Conservation (phyloP, 2,797 vertebrate species). For the Crypturellus tataupa region DNA sequence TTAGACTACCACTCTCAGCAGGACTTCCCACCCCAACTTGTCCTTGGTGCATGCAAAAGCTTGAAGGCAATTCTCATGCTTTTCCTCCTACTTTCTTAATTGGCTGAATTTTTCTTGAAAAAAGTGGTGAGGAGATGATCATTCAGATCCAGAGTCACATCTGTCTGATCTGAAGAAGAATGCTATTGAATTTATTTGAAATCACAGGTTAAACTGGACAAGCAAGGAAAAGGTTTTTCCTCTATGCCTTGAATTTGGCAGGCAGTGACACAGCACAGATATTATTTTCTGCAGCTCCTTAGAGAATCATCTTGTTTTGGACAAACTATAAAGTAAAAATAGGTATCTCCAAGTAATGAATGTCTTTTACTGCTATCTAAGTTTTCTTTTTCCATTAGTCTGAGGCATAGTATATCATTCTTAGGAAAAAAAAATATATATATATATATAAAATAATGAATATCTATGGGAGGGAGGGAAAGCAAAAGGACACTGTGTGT, state of each 20-base stretch:
- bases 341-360: background rate
- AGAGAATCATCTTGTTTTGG: background rate
- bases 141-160: background rate
- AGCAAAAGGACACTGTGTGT: background rate
- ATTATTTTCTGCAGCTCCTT: background rate
- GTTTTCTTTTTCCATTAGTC: background rate
- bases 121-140: background rate
- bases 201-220: background rate
- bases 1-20: background rate
- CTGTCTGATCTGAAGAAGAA: background rate
- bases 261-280: rapidly evolving
- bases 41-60: background rate
- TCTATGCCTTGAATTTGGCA: background rate
- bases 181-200: background rate
- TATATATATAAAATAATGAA: background rate
- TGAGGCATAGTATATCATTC: background rate
- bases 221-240: background rate
- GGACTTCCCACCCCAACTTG: background rate
- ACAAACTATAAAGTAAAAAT: background rate
- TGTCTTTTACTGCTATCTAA: background rate
- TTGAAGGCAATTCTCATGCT: background rate
- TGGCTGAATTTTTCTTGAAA: background rate
- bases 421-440: background rate
- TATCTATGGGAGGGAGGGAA: background rate
- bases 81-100: background rate